Evolutionary conservation across 1,140 invertebrate genomes (phyloP), one percentile per base, ranked within the genome.

Genomic region (Aphelenchoides besseyi): DNA sequence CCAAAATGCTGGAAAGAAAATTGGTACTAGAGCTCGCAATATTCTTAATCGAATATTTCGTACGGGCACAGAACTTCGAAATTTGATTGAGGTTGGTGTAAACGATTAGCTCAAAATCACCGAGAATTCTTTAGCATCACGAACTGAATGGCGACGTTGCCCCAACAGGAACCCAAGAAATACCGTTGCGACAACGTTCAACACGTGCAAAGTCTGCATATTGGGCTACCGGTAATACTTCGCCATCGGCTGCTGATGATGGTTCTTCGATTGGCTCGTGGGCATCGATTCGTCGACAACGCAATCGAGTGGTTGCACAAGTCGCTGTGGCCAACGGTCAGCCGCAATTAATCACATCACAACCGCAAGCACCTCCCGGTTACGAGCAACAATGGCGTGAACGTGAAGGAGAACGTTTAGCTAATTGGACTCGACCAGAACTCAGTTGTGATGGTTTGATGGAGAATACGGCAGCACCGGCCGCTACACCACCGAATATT

Each of bases 331-430:
- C 63, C 63, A 66, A 66, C 63, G 63, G 63, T n/a, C 63, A 66
- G 30, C 32, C 36, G 1, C 63, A 66, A 8, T 23, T 66, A 23
- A 66, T 66, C 16, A 36, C 26, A 9, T 8, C 5, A 8, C 63
- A 66, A 53, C 63, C 16, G 63, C n/a, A n/a, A n/a, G n/a, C n/a
- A n/a, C 63, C 63, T 16, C 63, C 61, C 33, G 35, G 18, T 18
- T 18, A 62, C 26, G 63, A 74, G 28, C 53, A 33, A 26, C 70
- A 52, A 63, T 69, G 74, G 69, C 61, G 66, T 3, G 64, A 69
- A 32, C 68, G 81, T 32, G 81, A 75, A 8, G 80, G 74, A 3
- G 80, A 82, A 54, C 62, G 81, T 35, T 70, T 82, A 28, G 80
- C 80, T 1, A 81, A 80, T 54, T 82, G 80, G 80, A 63, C 73